Percentiles rank a stretch among this genome's conserved stretches.
phyloP scores from a whole-genome alignment of 2,113 vertebrate species.

The Hippocampus guttulatus region DNA sequence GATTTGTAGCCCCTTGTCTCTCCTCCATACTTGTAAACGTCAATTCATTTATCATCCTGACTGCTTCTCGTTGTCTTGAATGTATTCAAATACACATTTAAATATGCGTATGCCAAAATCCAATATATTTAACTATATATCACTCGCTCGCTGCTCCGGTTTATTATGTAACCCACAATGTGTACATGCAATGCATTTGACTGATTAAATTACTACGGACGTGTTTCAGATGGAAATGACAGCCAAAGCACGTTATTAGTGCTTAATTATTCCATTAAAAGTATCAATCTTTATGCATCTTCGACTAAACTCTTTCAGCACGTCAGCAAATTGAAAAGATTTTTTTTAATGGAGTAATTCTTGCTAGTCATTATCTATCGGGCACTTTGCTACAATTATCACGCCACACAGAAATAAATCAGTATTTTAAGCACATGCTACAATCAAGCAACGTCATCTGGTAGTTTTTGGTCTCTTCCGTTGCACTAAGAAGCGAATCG shows the following conservation, averaged over 20 bases:
- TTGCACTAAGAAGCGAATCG: no score
- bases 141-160: not conserved
- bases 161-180: not conserved
- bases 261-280: not conserved
- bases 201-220: not conserved
- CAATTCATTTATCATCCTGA: conserved; percentile 53
- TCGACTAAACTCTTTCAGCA: not conserved
- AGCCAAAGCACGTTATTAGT: not conserved
- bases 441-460: not conserved
- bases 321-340: not conserved
- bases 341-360: not conserved
- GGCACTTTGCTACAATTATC: not conserved
- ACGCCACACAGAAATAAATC: not conserved
- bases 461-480: not conserved
- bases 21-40: conserved; percentile 51
- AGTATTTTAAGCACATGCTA: not conserved
- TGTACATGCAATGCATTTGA: not conserved
- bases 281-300: not conserved
- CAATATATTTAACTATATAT: conserved; percentile 14
- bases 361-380: not conserved
- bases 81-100: conserved; percentile 68
- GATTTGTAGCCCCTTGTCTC: conserved; percentile 55
- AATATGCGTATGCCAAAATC: conserved; percentile 45
- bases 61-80: conserved; percentile 46
- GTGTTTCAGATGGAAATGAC: not conserved